Evolutionary conservation across 2,797 vertebrate genomes (phyloP), one percentile per base, ranked within the genome.

Genomic region (Malacoctenus gilli): DNA sequence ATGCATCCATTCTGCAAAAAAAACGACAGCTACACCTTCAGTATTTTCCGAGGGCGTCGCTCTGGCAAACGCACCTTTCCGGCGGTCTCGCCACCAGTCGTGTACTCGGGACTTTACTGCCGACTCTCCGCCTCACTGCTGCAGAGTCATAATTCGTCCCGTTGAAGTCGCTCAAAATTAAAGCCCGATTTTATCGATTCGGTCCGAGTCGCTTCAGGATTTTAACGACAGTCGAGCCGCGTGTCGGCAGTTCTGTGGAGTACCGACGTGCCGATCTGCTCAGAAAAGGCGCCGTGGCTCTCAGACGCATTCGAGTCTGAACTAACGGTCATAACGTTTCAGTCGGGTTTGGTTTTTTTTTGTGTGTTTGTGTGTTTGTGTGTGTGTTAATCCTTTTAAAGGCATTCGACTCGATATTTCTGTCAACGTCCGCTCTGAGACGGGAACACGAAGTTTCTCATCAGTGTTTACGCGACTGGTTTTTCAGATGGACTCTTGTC

Each of bases 21-120:
- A 28, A 1, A 54, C 6, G 1, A 16, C 2, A 4, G 6, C 7
- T 19, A 13, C 22, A 23, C 41, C 3, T 66, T 69, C 68, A 83
- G 80, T 87, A 82, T 87, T 83, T 75, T 34, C 57, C 52, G 46
- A 47, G n/a, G 15, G 59, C 55, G 35, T 43, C 18, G 34, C 35
- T 59, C 39, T 36, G 50, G 43, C 14, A 22, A 3, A 12, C 25
- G 19, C 12, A 10, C n/a, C n/a, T n/a, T n/a, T n/a, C n/a, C n/a
- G n/a, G n/a, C n/a, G n/a, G n/a, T n/a, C n/a, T n/a, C n/a, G n/a
- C n/a, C n/a, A n/a, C n/a, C n/a, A n/a, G n/a, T n/a, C n/a, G n/a
- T n/a, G 4, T 42, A 19, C 36, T 10, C 42, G 15, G 0, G 11
- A 34, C 22, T 15, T 23, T 12, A 40, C 51, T 36, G 44, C 62